Percentiles rank a stretch among this genome's conserved stretches.
Conservation (phyloP, 92 coral and sea anemone genomes). For the Meandrina meandrites region DNA sequence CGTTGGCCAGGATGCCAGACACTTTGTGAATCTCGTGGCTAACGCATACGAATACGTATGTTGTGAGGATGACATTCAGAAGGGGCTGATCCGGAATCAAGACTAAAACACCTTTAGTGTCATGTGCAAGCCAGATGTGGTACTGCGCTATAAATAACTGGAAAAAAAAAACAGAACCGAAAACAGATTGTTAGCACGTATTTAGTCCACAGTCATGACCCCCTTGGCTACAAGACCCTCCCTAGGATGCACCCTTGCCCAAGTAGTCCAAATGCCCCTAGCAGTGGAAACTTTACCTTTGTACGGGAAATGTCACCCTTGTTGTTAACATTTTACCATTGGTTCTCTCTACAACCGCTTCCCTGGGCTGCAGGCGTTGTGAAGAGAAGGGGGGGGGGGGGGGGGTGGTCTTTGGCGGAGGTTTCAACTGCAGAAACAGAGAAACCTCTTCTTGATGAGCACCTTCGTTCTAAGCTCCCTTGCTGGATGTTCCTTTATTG, state of each 20-base stretch:
- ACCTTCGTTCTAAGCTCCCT: not conserved
- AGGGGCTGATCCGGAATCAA: constrained; percentile 88
- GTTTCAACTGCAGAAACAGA: not conserved
- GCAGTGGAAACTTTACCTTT: too few species aligned
- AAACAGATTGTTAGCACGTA: not conserved
- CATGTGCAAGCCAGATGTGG: constrained; percentile 97
- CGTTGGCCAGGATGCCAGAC: constrained; percentile 75
- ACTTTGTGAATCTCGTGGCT: constrained; percentile 93
- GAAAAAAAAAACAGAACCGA: not conserved
- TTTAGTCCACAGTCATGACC: not conserved
- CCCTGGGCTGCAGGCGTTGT: too few species aligned
- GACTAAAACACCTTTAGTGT: constrained; percentile 90
- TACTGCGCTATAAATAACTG: constrained; percentile 96
- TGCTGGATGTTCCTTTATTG: too few species aligned
- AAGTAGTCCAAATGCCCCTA: too few species aligned
- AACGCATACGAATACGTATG: constrained; percentile 89
- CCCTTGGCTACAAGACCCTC: too few species aligned
- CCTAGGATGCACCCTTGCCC: too few species aligned
- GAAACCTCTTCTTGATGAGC: too few species aligned
- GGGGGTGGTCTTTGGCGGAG: not conserved
- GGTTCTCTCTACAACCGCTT: too few species aligned
- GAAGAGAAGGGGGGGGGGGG: too few species aligned
- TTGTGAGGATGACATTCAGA: constrained; percentile 82
- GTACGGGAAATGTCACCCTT: too few species aligned
- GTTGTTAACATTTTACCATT: too few species aligned